Evolutionary conservation across 2,888 invertebrate species (phyloP), one percentile per base, ranked within the genome.

Genomic region (Pristionchus arcanus): DNA sequence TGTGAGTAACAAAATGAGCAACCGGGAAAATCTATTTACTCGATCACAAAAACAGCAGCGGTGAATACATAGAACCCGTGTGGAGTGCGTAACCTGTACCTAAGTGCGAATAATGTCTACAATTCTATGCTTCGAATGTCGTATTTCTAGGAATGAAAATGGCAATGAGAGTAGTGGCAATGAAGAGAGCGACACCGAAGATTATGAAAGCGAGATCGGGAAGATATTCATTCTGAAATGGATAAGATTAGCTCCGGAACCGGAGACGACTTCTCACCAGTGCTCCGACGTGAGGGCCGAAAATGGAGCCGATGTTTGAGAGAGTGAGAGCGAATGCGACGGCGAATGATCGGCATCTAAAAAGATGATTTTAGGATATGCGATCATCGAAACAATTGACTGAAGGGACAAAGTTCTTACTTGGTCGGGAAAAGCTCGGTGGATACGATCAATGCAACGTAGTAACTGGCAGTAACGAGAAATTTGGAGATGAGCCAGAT

Each of bases 291-390:
- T 88, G 87, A 37, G 87, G 87, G 16, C 87, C 87, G 49, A 88
- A 28, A n/a, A 88, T 74, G 31, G 87, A 88, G 7, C 87, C 87
- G 21, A 88, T 74, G 28, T 74, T 88, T 21, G 87, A 88, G 31
- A 88, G n/a, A 25, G 87, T 88, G 19, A 88, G 55, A 31, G 21
- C 87, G 74, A 88, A 55, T 9, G 55, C 87, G 4, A 88, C 74
- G 9, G 87, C 87, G 71, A 88, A 88, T 25, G 87, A 49, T 15
- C 87, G 87, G 74, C 87, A 88, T 74, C 87, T 88, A 53, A 53
- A 42, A 0, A 15, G 15, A 42, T 31, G 2, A 37, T 77, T 34
- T 77, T 31, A 84, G 81, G 2, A 16, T 37, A 37, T 37, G 37
- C 63, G 2, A 13, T 66, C 7, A 59, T 28, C 25, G 21, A 34